phyloP scores from a whole-genome alignment of 2,113 vertebrate genomes.

The Lagopus leucura region DNA sequence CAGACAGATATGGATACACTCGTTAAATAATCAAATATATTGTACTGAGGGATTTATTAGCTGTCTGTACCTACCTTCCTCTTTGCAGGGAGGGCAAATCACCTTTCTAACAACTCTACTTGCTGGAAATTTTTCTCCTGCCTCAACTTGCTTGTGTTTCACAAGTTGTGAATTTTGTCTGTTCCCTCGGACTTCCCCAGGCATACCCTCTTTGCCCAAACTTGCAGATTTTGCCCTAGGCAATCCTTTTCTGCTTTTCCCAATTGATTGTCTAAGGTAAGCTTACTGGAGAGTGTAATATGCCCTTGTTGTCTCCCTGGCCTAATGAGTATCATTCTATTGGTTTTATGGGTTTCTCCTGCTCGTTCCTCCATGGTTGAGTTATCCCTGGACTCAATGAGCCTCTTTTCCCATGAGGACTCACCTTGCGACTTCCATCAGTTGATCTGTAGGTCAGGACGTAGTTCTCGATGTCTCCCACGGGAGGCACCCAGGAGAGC shows the following conservation, averaged over 20 bases:
- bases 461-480: conserved; percentile 94
- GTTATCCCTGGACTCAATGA: not conserved
- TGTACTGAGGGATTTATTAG: conserved; percentile 2
- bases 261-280: not conserved
- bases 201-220: not conserved
- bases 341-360: not conserved
- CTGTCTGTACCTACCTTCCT: not conserved
- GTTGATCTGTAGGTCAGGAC: conserved; percentile 90
- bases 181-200: not conserved
- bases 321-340: accelerated
- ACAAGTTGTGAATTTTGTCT: not conserved
- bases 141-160: not conserved
- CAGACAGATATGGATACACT: not conserved
- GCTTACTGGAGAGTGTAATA: not conserved
- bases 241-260: not conserved
- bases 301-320: not conserved
- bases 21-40: conserved; percentile 43
- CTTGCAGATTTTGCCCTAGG: not conserved
- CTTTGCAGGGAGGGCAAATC: not conserved
- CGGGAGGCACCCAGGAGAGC: conserved; percentile 92
- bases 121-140: not conserved
- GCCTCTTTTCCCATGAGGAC: not conserved
- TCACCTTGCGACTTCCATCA: conserved; percentile 90
- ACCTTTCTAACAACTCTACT: not conserved
- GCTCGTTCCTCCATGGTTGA: not conserved